Base-by-base conservation (phyloP, 1,140 invertebrate genomes). In the Papilio aristodemus region DNA sequence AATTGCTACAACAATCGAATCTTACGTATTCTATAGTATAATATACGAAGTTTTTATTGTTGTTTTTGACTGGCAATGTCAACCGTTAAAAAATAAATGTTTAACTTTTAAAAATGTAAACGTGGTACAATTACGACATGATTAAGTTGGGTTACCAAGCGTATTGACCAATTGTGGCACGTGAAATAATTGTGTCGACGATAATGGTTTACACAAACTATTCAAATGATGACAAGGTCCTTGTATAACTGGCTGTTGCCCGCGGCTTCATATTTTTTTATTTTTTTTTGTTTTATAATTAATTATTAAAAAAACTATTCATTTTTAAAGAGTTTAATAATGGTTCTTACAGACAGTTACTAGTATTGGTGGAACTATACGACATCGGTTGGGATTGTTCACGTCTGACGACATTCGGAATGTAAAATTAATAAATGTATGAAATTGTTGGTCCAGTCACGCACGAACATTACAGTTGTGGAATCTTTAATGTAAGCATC, bases 401-500 rank as follows among this genome's bases (percentile, higher is more conserved):
- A 54, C 22, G 10, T 54, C 22, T 54, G 46, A 11, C 10, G 10
- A 54, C 46, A 54, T 54, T 22, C 19, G 17, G 46, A 17, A 54
- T 54, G 46, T 54, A 54, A 54, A 22, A 54, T 46, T 46, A 46
- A 10, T 25, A 54, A 54, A 54, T 54, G 10, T 25, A 25, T 22
- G 46, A 22, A 54, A 54, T 54, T 54, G 46, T 6, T 54, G 17
- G 46, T 54, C 46, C 13, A 54, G 46, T 54, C 46, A 54, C 46
- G 46, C 46, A 54, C 46, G 9, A 54, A 54, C 46, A 22, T 25
- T 13, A 54, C 46, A 22, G 46, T 54, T 54, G 19, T 54, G 46
- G 46, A 54, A 54, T 54, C 19, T 25, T 54, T 22, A 54, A 54
- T 54, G 46, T 54, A 54, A 54, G 46, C 46, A 19, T 54, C 46